Evolutionary conservation across 2,888 invertebrate species (phyloP), one percentile per base, ranked within the genome.

Genomic region (Tryphoninae sp.): DNA sequence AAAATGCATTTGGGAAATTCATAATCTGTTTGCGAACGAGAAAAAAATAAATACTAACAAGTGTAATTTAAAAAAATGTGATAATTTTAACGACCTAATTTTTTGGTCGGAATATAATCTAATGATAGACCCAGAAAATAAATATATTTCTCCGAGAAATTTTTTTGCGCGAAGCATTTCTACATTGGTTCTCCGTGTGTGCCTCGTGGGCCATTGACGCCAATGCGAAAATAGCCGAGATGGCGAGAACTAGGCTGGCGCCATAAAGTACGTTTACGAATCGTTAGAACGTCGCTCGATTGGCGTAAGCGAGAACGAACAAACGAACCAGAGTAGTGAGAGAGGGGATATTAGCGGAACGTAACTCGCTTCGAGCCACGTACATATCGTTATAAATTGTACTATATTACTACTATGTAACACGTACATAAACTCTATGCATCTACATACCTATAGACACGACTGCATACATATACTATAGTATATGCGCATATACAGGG

Each of bases 261-360:
- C 85, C 86, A 78, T 86, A 85, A 86, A 87, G 86, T 86, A 85
- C 86, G 86, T 85, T 86, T 85, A 81, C 86, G 84, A 88, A 87
- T 86, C 86, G 86, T 87, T 86, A 87, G 84, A 84, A 83, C 83
- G 83, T 81, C 84, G 84, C 83, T 86, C 82, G 83, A 87, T 84
- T 81, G 83, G 64, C 81, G 80, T 64, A 71, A 65, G 74, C 75
- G 68, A 71, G 78, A 68, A 64, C 69, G 73, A 77, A 78, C 68
- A 81, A 65, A 51, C 42, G 55, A 69, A 78, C 49, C 72, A 71
- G 55, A 16, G 65, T 73, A 74, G 51, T 33, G 65, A 65, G 74
- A 61, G 58, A 75, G 71, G 69, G 16, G 53, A 75, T 33, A 55
- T 11, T 55, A 42, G 23, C 51, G 72, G 58, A 72, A 67, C 68